These are phyloP conservation scores for Hydractinia echinata DNA, from an alignment of 30 jellyfish, hydroid and myxozoan genomes.

Conservation along the genomic window DNA sequence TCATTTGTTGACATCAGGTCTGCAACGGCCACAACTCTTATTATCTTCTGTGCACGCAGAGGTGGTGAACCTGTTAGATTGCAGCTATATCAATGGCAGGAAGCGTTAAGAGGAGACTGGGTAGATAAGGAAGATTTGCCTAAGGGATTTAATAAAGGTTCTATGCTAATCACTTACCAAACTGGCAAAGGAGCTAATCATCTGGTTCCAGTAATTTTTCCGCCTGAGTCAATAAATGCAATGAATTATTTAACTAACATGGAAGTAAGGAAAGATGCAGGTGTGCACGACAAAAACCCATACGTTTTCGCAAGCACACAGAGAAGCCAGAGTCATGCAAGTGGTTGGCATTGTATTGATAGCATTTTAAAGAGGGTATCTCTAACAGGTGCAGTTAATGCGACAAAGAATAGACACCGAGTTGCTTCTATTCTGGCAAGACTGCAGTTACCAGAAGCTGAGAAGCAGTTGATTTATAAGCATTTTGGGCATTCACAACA, in stretches of 20 bases:
- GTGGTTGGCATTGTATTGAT: slow-evolving; percentile 35
- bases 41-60: slow-evolving; percentile 29
- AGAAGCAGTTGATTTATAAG: slow-evolving; percentile 23
- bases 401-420: slow-evolving; percentile 36
- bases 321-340: slow-evolving; percentile 21
- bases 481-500: slow-evolving; percentile 39
- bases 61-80: slow-evolving; percentile 41
- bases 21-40: slow-evolving; percentile 12
- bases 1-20: slow-evolving; percentile 11
- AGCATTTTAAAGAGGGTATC: slow-evolving; percentile 18
- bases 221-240: slow-evolving; percentile 22
- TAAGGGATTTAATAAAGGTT: neutral
- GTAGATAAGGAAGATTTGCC: slow-evolving; percentile 27
- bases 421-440: slow-evolving; percentile 33
- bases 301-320: neutral
- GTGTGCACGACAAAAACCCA: neutral
- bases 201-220: slow-evolving; percentile 14
- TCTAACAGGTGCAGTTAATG: slow-evolving; percentile 35
- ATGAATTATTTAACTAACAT: neutral
- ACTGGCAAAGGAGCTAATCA: slow-evolving; percentile 32
- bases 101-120: slow-evolving; percentile 34
- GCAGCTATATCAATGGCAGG: slow-evolving; percentile 25
- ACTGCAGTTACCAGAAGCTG: slow-evolving; percentile 18
- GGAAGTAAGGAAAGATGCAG: neutral
- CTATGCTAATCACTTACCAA: slow-evolving; percentile 29